Evolutionary conservation across 2,888 invertebrate genomes (phyloP).

Genomic region (Drosophila prolongata): DNA sequence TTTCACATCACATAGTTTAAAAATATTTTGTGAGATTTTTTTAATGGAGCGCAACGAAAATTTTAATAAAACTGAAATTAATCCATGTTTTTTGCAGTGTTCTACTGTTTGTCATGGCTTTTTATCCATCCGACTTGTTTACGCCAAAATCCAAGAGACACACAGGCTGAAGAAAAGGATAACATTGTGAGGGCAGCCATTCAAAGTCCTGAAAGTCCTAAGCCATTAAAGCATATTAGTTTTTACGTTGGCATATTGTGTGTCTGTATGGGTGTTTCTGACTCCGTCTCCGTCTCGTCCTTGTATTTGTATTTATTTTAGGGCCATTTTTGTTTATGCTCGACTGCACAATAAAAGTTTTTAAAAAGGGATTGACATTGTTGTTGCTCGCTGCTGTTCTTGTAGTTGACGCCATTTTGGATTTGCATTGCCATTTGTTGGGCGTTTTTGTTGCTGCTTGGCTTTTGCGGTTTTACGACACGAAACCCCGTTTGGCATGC

Average conservation of each 20-base stretch:
- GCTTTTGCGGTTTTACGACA: conserved; percentile 30
- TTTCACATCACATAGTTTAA: too few species aligned
- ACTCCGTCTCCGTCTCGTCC: conserved; percentile 11
- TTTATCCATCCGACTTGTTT: conserved; percentile 76
- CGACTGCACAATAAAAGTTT: conserved; percentile 73
- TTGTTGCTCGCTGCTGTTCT: conserved; percentile 27
- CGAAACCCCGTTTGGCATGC: conserved; percentile 40
- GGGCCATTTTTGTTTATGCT: conserved; percentile 66
- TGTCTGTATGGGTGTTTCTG: conserved; percentile 7
- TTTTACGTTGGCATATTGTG: conserved; percentile 52
- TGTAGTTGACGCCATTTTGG: conserved; percentile 64
- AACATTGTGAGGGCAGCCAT: conserved; percentile 71
- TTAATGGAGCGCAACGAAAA: too few species aligned
- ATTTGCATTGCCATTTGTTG: conserved; percentile 43
- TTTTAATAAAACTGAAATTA: neutral
- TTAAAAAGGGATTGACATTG: conserved; percentile 68
- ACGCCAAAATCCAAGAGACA: conserved; percentile 54
- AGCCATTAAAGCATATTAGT: conserved; percentile 79
- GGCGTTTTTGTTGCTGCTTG: conserved; percentile 27
- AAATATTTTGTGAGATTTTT: too few species aligned
- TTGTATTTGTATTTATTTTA: conserved; percentile 65
- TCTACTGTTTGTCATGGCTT: conserved; percentile 41
- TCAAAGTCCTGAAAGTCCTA: conserved; percentile 77
- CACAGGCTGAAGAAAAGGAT: conserved; percentile 59
- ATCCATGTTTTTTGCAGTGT: conserved; percentile 13